Evolutionary conservation across 2,113 vertebrate species (phyloP), one percentile per base, ranked within the genome.

Genomic region (Hystrix brachyura): DNA sequence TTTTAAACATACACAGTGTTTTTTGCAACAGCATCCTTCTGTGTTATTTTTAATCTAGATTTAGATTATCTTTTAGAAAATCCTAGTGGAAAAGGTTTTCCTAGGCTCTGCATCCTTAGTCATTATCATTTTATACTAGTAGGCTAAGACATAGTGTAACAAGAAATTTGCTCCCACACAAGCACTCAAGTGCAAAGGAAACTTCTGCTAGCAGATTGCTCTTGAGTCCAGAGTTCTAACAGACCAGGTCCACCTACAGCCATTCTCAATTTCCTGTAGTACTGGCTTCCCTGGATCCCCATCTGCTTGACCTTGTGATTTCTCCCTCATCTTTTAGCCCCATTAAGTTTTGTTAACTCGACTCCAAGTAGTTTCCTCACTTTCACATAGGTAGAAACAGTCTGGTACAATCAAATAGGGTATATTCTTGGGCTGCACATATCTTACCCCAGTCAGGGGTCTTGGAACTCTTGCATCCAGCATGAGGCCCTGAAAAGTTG

Each of bases 21-120:
- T 79, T 59, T 59, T 25, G 9, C 29, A 69, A 46, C 57, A 64
- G 27, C 38, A 80, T 10, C 10, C 4, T 53, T 53, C 46, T 53
- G 5, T 51, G 17, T 55, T 64, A 8, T 13, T 72, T 83, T 83
- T 72, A 62, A 62, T 32, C 29, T 25, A 82, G 65, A 43, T 46
- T 69, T 69, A n/a, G 51, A 48, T 62, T 51, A 21, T n/a, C 38
- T 88, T 81, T 94, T 72, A 87, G 92, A 89, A 80, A 87, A 60
- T 60, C 21, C 29, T 43, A 34, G 11, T 81, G 43, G 64, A 55
- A 69, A 85, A 18, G 3, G 4, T 60, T 53, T 62, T 43, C 43
- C 32, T 82, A 72, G 78, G 12, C 34, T 62, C 17, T 15, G 10
- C 43, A 29, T 60, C 27, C 92, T 60, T 72, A 32, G 59, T 69